phyloP scores from a whole-genome alignment of 2,888 invertebrate species.

The Noctua fimbriata region DNA sequence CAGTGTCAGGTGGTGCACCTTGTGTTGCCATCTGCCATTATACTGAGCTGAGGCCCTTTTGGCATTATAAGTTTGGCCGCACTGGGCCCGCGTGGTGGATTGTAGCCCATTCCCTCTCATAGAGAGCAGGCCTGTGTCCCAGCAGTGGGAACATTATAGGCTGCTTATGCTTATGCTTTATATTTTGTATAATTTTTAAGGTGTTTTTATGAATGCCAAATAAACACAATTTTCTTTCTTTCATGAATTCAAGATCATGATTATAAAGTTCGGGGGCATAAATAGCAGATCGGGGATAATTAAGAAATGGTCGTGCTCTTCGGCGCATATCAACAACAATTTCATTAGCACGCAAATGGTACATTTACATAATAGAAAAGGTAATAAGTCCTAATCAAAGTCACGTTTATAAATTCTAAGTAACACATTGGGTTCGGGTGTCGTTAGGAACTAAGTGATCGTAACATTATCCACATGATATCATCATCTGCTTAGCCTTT shows the following conservation, averaged over 20 bases:
- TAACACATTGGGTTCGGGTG: slow-evolving; percentile 6
- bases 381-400: slow-evolving; percentile 40
- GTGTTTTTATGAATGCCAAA: too few relatives aligned
- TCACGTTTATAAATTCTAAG: slow-evolving; percentile 27
- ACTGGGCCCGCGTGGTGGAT: too few relatives aligned
- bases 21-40: too few relatives aligned
- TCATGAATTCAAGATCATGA: neutral
- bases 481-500: neutral
- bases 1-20: too few relatives aligned
- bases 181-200: too few relatives aligned
- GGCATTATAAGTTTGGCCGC: too few relatives aligned
- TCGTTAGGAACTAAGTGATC: slow-evolving; percentile 23
- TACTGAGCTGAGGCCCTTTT: too few relatives aligned
- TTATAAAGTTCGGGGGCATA: neutral
- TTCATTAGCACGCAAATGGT: slow-evolving; percentile 50
- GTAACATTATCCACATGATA: slow-evolving; percentile 12
- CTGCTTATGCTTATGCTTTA: too few relatives aligned
- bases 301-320: slow-evolving; percentile 26
- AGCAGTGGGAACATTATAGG: too few relatives aligned
- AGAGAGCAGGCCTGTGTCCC: too few relatives aligned
- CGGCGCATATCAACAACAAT: slow-evolving; percentile 43
- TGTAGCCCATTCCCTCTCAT: too few relatives aligned
- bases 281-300: slow-evolving; percentile 18
- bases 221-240: too few relatives aligned
- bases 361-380: slow-evolving; percentile 45